Conservation (phyloP, 2,797 vertebrate species). For the Orestias chungarensis region DNA sequence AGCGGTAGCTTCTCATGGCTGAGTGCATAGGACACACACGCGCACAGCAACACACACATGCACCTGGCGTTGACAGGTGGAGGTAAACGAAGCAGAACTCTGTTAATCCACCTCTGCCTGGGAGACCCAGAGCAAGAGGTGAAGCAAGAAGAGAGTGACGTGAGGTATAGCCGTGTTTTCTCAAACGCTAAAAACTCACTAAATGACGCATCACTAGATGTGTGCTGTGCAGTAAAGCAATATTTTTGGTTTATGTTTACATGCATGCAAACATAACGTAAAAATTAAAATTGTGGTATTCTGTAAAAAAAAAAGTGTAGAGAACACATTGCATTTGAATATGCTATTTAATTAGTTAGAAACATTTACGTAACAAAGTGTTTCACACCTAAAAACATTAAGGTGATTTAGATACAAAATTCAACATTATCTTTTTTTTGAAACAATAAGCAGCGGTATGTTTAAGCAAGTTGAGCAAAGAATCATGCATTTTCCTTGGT, state of each 20-base stretch:
- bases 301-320: neutral
- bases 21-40: constrained; percentile 85
- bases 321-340: neutral
- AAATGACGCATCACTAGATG: constrained; percentile 21
- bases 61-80: constrained; percentile 86
- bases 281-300: neutral
- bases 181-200: constrained; percentile 28
- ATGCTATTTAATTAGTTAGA: neutral
- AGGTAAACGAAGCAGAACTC: constrained; percentile 87
- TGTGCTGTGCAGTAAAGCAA: neutral
- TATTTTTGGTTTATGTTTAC: constrained; percentile 4
- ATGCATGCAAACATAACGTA: neutral
- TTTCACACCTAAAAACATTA: neutral
- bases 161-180: constrained; percentile 32
- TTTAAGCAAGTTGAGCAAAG: too few relatives aligned
- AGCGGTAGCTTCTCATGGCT: constrained; percentile 82
- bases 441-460: neutral
- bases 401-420: too few relatives aligned
- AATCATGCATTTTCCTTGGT: too few relatives aligned
- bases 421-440: too few relatives aligned
- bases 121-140: constrained; percentile 49
- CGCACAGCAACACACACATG: constrained; percentile 24
- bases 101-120: constrained; percentile 85
- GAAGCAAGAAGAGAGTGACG: constrained; percentile 43
- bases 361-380: too few relatives aligned